These are phyloP conservation scores for Aporophyla nigra DNA, from an alignment of 2,888 invertebrate genomes.

Conservation along the genomic window DNA sequence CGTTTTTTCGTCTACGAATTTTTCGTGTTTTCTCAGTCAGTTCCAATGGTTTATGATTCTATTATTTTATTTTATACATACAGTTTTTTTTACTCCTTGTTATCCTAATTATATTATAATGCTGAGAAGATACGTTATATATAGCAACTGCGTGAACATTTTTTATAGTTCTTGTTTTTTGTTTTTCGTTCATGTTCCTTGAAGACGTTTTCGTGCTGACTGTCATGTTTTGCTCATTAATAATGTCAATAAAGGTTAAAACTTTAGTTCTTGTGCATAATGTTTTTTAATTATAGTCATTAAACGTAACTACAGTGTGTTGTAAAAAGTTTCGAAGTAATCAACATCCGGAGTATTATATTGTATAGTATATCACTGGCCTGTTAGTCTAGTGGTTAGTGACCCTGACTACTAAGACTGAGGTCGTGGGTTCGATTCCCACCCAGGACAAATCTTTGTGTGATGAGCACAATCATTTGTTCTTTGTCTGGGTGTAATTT, in stretches of 20 bases:
- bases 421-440: no score
- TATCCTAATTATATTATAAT: constrained; percentile 8
- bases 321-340: constrained; percentile 23
- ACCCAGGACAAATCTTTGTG: no score
- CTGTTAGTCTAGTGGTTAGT: no score
- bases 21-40: background rate
- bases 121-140: constrained; percentile 9
- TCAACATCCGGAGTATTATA: background rate
- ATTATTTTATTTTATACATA: background rate
- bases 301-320: constrained; percentile 66
- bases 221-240: constrained; percentile 68
- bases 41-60: background rate
- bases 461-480: no score
- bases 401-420: no score
- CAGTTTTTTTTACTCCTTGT: background rate
- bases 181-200: constrained; percentile 21
- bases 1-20: no score
- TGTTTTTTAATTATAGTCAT: constrained; percentile 48
- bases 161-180: constrained; percentile 29
- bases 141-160: background rate
- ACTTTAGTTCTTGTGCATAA: constrained; percentile 65
- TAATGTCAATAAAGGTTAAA: constrained; percentile 73
- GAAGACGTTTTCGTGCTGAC: constrained; percentile 46
- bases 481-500: no score
- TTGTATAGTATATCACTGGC: no score